Base-by-base conservation (phyloP, 2,888 invertebrate species). In the Dexiosoma caninum region DNA sequence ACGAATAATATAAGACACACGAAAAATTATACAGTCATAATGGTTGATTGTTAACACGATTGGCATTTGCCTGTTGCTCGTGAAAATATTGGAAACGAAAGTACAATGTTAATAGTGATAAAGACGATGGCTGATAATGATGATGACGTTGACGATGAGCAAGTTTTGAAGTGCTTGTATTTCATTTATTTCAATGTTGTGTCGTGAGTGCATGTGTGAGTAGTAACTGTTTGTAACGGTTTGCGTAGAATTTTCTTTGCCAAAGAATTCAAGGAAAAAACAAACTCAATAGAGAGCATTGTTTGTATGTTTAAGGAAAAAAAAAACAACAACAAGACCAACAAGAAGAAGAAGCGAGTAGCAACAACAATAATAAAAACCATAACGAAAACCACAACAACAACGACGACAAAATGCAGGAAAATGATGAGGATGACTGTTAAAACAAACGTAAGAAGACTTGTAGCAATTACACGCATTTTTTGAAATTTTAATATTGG, bases 61-160 rank as follows among this genome's bases (percentile, higher is more conserved):
- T 71, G 71, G 60, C 77, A 82, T 82, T 80, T 77, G 82, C 82
- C 82, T 82, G 82, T 82, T 82, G 82, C 82, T 79, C 66, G 66
- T 78, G 40, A 70, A 70, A 75, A 40, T 78, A 69, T 40, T n/a
- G 49, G 1, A 62, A 77, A 69, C 51, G 27, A 30, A 69, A 53
- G 6, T 42, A 37, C 12, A 40, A 14, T 21, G 23, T 16, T 51
- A n/a, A 66, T 66, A 51, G 40, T 51, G 40, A 66, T 27, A 32
- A 42, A 14, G 37, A 32, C 3, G 60, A 67, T 51, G 14, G 37
- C 21, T 1, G 60, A 67, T 51, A 12, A 60, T 53, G 12, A 62
- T 21, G 27, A 44, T 12, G 46, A 59, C 10, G 37, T 53, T 51
- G 37, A 60, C 44, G 23, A 57, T 37, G 35, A 55, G 42, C 23